Base-by-base conservation (phyloP, 2,797 vertebrate genomes). In the Microctenopoma steveboyesi region DNA sequence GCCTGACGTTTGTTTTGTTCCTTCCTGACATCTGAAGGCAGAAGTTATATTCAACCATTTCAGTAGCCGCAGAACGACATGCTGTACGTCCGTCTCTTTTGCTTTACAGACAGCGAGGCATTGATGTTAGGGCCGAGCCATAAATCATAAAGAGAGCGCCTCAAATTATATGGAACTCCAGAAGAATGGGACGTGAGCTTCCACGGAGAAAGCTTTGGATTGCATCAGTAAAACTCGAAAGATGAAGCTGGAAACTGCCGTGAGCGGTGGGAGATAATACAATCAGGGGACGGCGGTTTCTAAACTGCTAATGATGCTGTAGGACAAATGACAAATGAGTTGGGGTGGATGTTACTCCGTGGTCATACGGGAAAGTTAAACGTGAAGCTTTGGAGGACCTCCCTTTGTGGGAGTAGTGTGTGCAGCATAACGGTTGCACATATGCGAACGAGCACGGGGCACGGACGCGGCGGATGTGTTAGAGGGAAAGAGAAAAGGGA, bases 301-400 rank as follows among this genome's bases (percentile, higher is more conserved):
- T 78, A 74, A 89, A 87, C 81, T 75, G 12, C 69, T 91, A 91
- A 91, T 87, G 82, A 90, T 89, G 86, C 88, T 86, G 81, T 70
- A 52, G 69, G 73, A 90, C 90, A 89, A 92, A 92, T 87, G 82
- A 73, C 56, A 62, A 43, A 82, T 88, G 91, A 91, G 91, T 90
- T 88, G 92, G 91, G 92, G 93, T 84, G 89, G 86, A 93, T 91
- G 88, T 81, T 75, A 74, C 85, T 88, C 90, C 83, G 79, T 87
- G 81, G 89, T 87, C 89, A 91, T 89, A 87, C 81, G 75, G 66
- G 67, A 69, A 71, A 78, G 70, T 81, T 80, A 76, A 89, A 89
- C 78, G 89, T 81, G 83, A 86, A 83, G 81, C 67, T 64, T 77
- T 77, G 79, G 77, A 70, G 79, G 83, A 74, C 72, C 78, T 83